Evolutionary conservation across 1,140 invertebrate species (phyloP), one percentile per base, ranked within the genome.

Genomic region (Copidosoma floridanum): DNA sequence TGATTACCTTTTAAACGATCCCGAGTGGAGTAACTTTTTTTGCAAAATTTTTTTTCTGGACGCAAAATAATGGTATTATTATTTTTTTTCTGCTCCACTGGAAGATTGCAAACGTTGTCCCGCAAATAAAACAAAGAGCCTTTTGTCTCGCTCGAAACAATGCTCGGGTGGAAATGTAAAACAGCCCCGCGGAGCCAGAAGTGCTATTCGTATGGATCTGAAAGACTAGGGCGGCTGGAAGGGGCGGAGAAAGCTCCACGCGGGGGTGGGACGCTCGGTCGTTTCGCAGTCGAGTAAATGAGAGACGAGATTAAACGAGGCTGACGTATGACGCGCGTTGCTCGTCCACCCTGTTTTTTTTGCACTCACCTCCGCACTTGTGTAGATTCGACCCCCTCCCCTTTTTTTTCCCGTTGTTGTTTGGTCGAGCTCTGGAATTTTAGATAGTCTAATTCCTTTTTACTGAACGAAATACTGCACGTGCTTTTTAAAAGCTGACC

Each of bases 301-400:
- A 75, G 68, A 72, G 65, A 65, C 68, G 70, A 75, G 75, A 77
- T 76, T 77, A 77, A 77, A 72, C 73, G 57, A 62, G 71, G 67
- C 54, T 78, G 68, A 77, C 69, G 68, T 72, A 75, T 65, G 71
- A 65, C 66, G 61, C 64, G 68, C 55, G 67, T 68, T 58, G 48
- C 54, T 60, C 64, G 52, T 56, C 53, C 58, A 48, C 23, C 53
- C 48, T 48, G 44, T 52, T 60, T 47, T 63, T 58, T 66, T 64
- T 27, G 37, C 48, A 47, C 37, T 41, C 40, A 46, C 38, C 53
- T 48, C 43, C 63, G 61, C 62, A 58, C n/a, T n/a, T n/a, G n/a
- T 12, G 29, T 32, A 8, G 29, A 52, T 57, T 60, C 38, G 35
- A 26, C 24, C 18, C 41, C 21, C 26, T 35, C 32, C 20, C 26